A percentile compares a stretch with the other conserved stretches of the same genome.
Evolutionary conservation across 2,888 invertebrate genomes (phyloP).

Genomic region (Metopia argyrocephala): DNA sequence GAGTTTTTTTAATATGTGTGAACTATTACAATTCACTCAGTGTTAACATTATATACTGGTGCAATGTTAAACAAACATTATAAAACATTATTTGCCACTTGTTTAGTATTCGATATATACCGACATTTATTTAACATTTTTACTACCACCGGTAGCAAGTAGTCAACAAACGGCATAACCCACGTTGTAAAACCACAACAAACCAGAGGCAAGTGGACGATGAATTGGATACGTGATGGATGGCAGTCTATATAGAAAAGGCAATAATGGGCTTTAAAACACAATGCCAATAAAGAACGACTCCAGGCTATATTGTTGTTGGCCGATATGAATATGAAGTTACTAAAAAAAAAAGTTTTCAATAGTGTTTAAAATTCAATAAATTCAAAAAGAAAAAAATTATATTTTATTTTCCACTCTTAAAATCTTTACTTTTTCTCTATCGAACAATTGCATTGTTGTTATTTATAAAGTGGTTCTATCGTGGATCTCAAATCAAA

Average conservation of each 20-base stretch:
- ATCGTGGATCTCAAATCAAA: neutral
- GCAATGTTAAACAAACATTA: neutral
- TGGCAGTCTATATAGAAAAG: neutral
- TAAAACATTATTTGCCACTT: conserved; percentile 7
- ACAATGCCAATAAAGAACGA: too few species aligned
- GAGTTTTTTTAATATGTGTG: neutral
- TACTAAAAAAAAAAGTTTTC: too few species aligned
- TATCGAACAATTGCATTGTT: too few species aligned
- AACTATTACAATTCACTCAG: neutral
- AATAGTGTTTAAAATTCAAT: neutral
- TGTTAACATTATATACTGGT: neutral
- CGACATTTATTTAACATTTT: conserved; percentile 18
- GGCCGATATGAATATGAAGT: too few species aligned
- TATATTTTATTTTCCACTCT: neutral
- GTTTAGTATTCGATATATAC: conserved; percentile 23
- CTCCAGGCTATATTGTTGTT: too few species aligned
- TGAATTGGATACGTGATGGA: neutral
- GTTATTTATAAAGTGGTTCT: neutral
- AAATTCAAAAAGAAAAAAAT: neutral
- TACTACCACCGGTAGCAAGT: neutral
- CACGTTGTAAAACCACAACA: neutral
- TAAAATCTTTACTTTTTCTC: too few species aligned
- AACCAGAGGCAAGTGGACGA: neutral
- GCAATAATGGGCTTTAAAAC: too few species aligned
- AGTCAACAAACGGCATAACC: conserved; percentile 7